phyloP scores from a whole-genome alignment of 2,888 invertebrate genomes.

The Pachycephus smyrnensis region DNA sequence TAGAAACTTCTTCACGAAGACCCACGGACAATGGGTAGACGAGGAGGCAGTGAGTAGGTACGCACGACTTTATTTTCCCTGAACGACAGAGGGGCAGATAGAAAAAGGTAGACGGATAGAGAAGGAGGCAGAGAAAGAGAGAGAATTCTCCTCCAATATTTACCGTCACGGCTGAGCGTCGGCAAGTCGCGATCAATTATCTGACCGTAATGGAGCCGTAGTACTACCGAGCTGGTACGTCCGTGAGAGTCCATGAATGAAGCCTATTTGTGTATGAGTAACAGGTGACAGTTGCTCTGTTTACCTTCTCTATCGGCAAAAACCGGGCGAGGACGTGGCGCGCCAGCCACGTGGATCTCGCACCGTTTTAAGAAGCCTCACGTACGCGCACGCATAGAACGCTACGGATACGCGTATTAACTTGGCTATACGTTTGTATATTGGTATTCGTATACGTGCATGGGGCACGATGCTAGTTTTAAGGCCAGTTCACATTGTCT shows the following conservation, averaged over 20 bases:
- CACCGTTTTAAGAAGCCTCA: constrained; percentile 27
- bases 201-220: constrained; percentile 5
- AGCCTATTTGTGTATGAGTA: constrained; percentile 52
- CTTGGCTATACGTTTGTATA: not conserved
- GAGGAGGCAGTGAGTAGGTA: not conserved
- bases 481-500: not conserved
- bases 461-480: not conserved
- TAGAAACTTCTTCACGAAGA: not conserved
- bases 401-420: not conserved
- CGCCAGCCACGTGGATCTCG: constrained; percentile 29
- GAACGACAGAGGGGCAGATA: not conserved
- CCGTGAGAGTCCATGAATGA: constrained; percentile 48
- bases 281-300: constrained; percentile 56
- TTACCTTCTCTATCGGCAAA: constrained; percentile 53
- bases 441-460: not conserved
- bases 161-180: constrained; percentile 3
- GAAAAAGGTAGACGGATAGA: no score
- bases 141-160: constrained; percentile 2
- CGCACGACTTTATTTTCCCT: not conserved
- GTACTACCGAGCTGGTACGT: constrained; percentile 7
- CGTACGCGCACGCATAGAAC: not conserved
- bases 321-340: constrained; percentile 28
- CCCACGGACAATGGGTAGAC: not conserved
- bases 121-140: not conserved
- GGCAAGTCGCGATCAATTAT: constrained; percentile 1